Conservation (phyloP, 30 jellyfish, hydroid and myxozoan genomes). For the Aurelia sp. region DNA sequence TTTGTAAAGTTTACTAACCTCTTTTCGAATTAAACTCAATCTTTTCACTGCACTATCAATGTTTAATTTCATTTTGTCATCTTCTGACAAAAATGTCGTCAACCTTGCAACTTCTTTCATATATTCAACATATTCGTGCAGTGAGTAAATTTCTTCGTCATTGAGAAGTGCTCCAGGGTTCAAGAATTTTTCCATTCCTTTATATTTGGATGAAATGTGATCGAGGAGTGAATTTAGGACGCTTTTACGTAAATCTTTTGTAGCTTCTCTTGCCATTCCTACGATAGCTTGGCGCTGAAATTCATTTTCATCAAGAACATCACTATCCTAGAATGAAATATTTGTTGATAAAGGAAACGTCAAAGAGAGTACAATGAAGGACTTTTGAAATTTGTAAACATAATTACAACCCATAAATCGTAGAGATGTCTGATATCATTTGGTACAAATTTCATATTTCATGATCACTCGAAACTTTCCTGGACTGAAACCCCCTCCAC, state of each 20-base stretch:
- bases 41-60: slow-evolving; percentile 69
- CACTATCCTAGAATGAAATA: slow-evolving; percentile 54
- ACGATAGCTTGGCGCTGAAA: slow-evolving; percentile 63
- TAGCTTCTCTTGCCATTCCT: slow-evolving; percentile 76
- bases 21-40: slow-evolving; percentile 72
- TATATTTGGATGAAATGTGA: slow-evolving; percentile 70
- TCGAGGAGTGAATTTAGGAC: slow-evolving; percentile 66
- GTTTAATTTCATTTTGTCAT: slow-evolving; percentile 38
- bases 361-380: too few species aligned
- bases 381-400: too few species aligned
- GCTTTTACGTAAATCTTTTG: slow-evolving; percentile 70
- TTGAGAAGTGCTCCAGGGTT: slow-evolving; percentile 68
- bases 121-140: slow-evolving; percentile 71
- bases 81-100: slow-evolving; percentile 68
- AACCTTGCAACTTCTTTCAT: slow-evolving; percentile 76
- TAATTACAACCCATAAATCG: too few species aligned
- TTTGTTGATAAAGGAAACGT: too few species aligned
- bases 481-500: too few species aligned
- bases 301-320: slow-evolving; percentile 68
- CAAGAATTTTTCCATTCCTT: slow-evolving; percentile 73
- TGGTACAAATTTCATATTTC: too few species aligned
- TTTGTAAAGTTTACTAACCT: slow-evolving; percentile 28
- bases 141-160: slow-evolving; percentile 50
- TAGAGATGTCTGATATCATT: too few species aligned
- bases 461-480: too few species aligned